A percentile compares a stretch with the other conserved stretches of the same genome.
Evolutionary conservation across 2,797 vertebrate genomes (phyloP).

Genomic region (Spondyliosoma cantharus): DNA sequence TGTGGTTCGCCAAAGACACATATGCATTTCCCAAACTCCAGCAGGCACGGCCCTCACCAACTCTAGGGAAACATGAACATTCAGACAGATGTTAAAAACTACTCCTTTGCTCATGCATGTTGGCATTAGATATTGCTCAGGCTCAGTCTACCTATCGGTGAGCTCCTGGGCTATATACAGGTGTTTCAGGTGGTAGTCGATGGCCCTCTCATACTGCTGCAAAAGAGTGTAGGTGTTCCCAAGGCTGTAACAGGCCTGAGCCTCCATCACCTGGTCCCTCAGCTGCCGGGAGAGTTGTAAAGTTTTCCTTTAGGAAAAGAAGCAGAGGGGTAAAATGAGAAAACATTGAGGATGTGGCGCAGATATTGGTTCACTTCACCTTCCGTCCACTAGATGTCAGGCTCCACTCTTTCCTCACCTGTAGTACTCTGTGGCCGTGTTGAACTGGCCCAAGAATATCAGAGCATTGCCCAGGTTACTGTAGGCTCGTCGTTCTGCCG

Average conservation of each 20-base stretch:
- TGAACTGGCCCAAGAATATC: slow-evolving; percentile 95
- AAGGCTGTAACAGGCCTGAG: slow-evolving; percentile 97
- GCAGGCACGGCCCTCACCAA: slow-evolving; percentile 96
- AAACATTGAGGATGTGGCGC: not conserved
- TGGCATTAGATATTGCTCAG: not conserved
- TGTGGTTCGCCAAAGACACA: slow-evolving; percentile 91
- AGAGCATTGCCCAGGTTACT: slow-evolving; percentile 98
- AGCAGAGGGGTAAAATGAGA: not conserved
- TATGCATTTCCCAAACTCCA: slow-evolving; percentile 98
- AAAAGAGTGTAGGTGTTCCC: slow-evolving; percentile 96
- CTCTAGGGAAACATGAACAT: slow-evolving; percentile 79
- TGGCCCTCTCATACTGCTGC: slow-evolving; percentile 91
- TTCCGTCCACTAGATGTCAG: slow-evolving; percentile 78
- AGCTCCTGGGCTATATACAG: slow-evolving; percentile 96
- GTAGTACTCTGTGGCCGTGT: slow-evolving; percentile 94
- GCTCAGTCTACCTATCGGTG: slow-evolving; percentile 87
- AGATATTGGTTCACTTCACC: slow-evolving; percentile 5
- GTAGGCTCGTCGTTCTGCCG: slow-evolving; percentile 93
- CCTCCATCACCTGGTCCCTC: slow-evolving; percentile 95
- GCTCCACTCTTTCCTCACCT: slow-evolving; percentile 85
- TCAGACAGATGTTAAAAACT: not conserved
- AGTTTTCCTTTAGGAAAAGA: slow-evolving; percentile 87
- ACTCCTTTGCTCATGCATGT: not conserved
- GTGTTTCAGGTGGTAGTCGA: slow-evolving; percentile 95
- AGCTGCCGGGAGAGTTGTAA: slow-evolving; percentile 95